These are phyloP conservation scores for Invenusta paracnida DNA, from an alignment of 2,888 invertebrate species.

Conservation along the genomic window DNA sequence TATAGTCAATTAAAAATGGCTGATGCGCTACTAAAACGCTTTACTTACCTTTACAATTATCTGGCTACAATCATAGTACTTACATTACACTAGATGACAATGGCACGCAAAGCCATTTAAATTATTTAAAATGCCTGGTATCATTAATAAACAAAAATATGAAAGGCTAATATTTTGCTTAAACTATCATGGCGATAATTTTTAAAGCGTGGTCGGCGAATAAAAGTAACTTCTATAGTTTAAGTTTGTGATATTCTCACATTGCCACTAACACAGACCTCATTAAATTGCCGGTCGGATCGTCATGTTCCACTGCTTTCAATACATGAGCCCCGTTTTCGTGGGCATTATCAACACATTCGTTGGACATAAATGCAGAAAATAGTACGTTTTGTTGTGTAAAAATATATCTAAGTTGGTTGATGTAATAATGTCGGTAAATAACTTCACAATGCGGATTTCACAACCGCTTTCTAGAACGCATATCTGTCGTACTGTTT, in stretches of 20 bases:
- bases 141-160: not conserved
- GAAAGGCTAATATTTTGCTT: not conserved
- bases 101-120: too few relatives aligned
- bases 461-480: not conserved
- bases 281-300: conserved; percentile 29
- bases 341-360: conserved; percentile 18
- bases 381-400: not conserved
- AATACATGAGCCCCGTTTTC: conserved; percentile 17
- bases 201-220: conserved; percentile 4
- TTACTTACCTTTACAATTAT: not conserved
- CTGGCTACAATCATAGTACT: too few relatives aligned
- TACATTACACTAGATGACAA: too few relatives aligned
- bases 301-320: conserved; percentile 11
- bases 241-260: conserved; percentile 15
- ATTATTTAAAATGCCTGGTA: not conserved
- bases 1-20: too few relatives aligned
- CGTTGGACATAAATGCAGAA: conserved; percentile 5
- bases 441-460: conserved; percentile 5
- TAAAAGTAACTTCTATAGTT: not conserved
- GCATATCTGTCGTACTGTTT: not conserved
- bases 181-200: conserved; percentile 3
- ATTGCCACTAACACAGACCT: conserved; percentile 29
- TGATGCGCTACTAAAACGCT: not conserved
- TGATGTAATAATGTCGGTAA: conserved; percentile 7
- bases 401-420: not conserved